Conservation (phyloP, 2,797 vertebrate genomes). For the Potorous gilbertii region DNA sequence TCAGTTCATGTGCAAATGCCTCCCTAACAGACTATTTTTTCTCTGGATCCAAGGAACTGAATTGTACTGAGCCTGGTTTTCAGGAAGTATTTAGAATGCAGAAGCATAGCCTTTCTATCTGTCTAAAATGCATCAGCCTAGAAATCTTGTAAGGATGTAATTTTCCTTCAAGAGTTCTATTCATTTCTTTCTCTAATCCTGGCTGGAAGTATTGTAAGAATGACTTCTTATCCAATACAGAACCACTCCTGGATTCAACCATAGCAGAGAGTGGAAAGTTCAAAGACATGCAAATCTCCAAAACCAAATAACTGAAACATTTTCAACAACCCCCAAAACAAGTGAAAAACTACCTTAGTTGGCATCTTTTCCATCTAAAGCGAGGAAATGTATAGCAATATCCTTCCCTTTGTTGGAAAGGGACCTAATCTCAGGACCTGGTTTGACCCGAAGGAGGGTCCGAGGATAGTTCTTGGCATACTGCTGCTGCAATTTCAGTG, state of each 20-base stretch:
- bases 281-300: constrained; percentile 22
- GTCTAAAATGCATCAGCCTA: constrained; percentile 22
- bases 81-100: constrained; percentile 20
- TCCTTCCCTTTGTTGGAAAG: not conserved
- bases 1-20: not conserved
- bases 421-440: not conserved
- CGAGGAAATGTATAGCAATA: constrained; percentile 14
- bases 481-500: not conserved
- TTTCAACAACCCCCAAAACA: constrained; percentile 3
- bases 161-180: constrained; percentile 25
- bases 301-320: constrained; percentile 55
- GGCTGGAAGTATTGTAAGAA: constrained; percentile 39
- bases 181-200: constrained; percentile 55
- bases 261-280: not conserved
- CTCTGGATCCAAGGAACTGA: constrained; percentile 18
- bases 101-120: not conserved
- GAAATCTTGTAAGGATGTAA: constrained; percentile 33
- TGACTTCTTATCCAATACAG: constrained; percentile 36
- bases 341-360: constrained; percentile 4
- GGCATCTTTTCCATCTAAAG: not conserved
- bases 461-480: not conserved
- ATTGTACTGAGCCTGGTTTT: not conserved
- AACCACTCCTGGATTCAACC: constrained; percentile 14
- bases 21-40: not conserved
- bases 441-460: constrained; percentile 10